Evolutionary conservation across 2,888 invertebrate species (phyloP), one percentile per base, ranked within the genome.

Genomic region (Seira musarum): DNA sequence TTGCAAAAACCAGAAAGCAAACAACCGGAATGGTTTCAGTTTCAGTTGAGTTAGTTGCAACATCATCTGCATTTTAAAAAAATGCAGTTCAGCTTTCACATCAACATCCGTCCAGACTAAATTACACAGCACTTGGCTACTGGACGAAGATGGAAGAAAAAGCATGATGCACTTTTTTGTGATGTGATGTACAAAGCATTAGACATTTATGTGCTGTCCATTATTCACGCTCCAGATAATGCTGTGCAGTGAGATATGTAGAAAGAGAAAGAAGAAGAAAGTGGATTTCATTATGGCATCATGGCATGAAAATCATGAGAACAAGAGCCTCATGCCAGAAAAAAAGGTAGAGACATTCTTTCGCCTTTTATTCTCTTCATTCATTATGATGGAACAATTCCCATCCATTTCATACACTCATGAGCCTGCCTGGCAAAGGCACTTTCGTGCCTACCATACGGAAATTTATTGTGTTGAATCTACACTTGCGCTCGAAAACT

Each of bases 211-310:
- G 53, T 35, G 15, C 57, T 57, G 66, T 74, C 60, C 74, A 74
- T 74, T 74, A 74, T 74, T 74, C 74, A 74, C 66, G 60, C 74
- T 74, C 66, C 60, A 66, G 64, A 72, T 63, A 72, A 21, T 53
- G 25, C 49, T 49, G 13, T 17, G 40, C 17, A 22, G 22, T 13
- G 19, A 30, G 60, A 60, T 30, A 21, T 24, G 19, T 49, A 22
- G 40, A 21, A 19, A 57, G 65, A 40, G 40, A 66, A 19, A 13
- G 49, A 49, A 15, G 49, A 49, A 49, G n/a, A 71, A 73, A 22
- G 35, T 73, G 65, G 73, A 71, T 61, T 71, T 72, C 46, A 64
- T 24, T 72, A 49, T 49, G 17, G 49, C 49, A n/a, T n/a, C 49
- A 49, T 49, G 49, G 49, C 49, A 49, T 49, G 49, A 49, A 13